phyloP scores from a whole-genome alignment of 2,888 invertebrate genomes.

The Drosophila trichaetosa region DNA sequence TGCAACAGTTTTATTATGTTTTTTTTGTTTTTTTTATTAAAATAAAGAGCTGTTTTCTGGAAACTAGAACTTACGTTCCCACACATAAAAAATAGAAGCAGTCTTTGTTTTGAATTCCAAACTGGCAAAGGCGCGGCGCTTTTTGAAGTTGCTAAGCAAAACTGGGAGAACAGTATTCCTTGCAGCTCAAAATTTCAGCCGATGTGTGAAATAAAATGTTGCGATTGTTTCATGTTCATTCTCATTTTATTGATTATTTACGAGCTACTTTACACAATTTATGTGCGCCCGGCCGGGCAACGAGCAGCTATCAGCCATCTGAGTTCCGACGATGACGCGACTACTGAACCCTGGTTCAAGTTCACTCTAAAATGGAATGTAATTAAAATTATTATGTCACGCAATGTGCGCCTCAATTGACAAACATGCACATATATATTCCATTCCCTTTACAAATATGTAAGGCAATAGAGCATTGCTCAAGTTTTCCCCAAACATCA shows the following conservation, averaged over 20 bases:
- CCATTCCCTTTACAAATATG: not conserved
- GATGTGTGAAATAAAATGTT: conserved; percentile 13
- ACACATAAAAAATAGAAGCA: not conserved
- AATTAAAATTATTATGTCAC: conserved; percentile 76
- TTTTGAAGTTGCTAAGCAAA: not conserved
- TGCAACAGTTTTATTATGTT: not conserved
- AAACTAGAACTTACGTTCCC: not conserved
- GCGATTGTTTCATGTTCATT: conserved; percentile 37
- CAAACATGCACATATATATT: conserved; percentile 6
- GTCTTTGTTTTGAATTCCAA: conserved; percentile 17
- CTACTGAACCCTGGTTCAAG: conserved; percentile 68
- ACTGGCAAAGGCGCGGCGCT: conserved; percentile 1
- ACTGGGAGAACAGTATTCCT: not conserved
- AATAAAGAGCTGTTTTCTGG: not conserved
- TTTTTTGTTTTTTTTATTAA: not conserved
- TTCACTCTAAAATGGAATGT: conserved; percentile 65
- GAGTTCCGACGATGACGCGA: conserved; percentile 44
- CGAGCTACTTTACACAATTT: conserved; percentile 40
- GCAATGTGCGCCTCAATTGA: conserved; percentile 52
- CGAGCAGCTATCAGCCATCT: conserved; percentile 28
- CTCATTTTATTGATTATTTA: conserved; percentile 54
- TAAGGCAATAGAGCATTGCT: conserved; percentile 33
- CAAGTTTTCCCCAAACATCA: conserved; percentile 27
- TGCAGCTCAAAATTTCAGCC: conserved; percentile 5
- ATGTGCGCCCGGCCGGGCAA: conserved; percentile 6